Evolutionary conservation across 2,888 invertebrate genomes (phyloP), one percentile per base, ranked within the genome.

Genomic region (Caenorhabditis wallacei): DNA sequence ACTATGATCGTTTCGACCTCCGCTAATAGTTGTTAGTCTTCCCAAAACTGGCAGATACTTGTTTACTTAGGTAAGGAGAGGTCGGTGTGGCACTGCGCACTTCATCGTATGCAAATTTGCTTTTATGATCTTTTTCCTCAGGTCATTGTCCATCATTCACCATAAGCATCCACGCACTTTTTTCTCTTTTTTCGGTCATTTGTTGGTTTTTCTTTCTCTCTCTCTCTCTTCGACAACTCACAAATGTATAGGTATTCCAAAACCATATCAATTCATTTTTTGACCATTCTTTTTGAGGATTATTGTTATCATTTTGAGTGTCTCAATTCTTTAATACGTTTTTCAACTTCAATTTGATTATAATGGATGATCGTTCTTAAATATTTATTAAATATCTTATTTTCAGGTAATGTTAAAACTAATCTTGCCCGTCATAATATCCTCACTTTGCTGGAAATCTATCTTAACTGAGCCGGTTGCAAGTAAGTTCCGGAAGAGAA

Each of bases 51-150:
- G 51, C 66, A 63, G 69, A 51, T 61, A 51, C 68, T 51, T 78
- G 56, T 78, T 78, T 78, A 56, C 66, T 51, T 37, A 78, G 26
- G 46, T 30, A 75, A 24, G 75, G 69, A 48, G 59, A 35, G 80
- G 74, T 80, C 80, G 46, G 63, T 80, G 56, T 68, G 68, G 66
- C 68, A 68, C 20, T n/a, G 57, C 46, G 78, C 71, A 72, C 80
- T 80, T 80, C 72, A 68, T 66, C 76, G 54, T 76, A 72, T 68
- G 71, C 82, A 76, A 71, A 82, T 82, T 82, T 82, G 76, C 76
- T 71, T 76, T 82, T 82, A 59, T 76, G 82, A 82, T 82, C 57
- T 82, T 48, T 68, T 66, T 53, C 66, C 53, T 63, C 54, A 69
- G 69, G 69, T 78, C 48, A 69, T 78, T 78, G 61, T 46, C 69